These are phyloP conservation scores for Neoitamus cyanurus DNA, from an alignment of 2,888 invertebrate species.

Conservation along the genomic window DNA sequence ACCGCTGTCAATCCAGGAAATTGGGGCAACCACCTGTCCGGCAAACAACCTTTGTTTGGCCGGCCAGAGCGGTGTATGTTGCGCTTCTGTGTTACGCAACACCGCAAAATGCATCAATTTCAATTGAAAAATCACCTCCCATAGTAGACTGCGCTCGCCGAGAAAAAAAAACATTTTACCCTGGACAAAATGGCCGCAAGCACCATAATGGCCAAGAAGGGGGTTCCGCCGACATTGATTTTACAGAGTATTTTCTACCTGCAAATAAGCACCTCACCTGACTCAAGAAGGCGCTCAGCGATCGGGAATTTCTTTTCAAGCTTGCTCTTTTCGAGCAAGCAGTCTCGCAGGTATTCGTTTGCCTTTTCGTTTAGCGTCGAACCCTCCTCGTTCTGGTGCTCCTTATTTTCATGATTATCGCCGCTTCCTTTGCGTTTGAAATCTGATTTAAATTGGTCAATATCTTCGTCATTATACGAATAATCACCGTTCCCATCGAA, in stretches of 20 bases:
- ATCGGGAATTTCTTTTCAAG: slow-evolving; percentile 78
- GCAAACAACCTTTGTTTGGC: background rate
- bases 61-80: background rate
- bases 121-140: background rate
- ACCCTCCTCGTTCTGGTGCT: slow-evolving; percentile 65
- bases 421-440: slow-evolving; percentile 61
- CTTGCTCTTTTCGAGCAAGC: slow-evolving; percentile 77
- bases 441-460: slow-evolving; percentile 55
- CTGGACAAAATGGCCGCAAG: slow-evolving; percentile 30
- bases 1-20: background rate
- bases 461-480: slow-evolving; percentile 61
- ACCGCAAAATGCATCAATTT: background rate
- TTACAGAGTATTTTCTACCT: background rate
- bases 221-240: background rate
- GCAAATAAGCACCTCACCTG: slow-evolving; percentile 70
- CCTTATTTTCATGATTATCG: slow-evolving; percentile 49
- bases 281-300: slow-evolving; percentile 76
- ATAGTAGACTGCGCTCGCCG: background rate
- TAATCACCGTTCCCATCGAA: slow-evolving; percentile 66
- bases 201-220: background rate
- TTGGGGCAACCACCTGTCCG: slow-evolving; percentile 33
- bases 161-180: background rate
- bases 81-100: background rate
- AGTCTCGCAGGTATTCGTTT: slow-evolving; percentile 80
- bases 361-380: slow-evolving; percentile 75